Conservation (phyloP, 2,113 vertebrate genomes). For the Brachypodius melanocephalos region DNA sequence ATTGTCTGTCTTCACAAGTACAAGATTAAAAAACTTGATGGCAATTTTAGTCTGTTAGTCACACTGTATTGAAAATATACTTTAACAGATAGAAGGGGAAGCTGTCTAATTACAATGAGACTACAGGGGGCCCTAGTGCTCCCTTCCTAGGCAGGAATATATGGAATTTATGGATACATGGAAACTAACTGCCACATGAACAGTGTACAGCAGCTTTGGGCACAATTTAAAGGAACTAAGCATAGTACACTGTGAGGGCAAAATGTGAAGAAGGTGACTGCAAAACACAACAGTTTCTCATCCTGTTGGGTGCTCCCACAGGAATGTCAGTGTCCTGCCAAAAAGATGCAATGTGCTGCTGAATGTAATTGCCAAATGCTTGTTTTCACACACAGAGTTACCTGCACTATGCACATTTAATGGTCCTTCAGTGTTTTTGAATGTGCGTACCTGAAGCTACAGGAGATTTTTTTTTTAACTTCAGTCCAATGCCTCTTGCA, state of each 20-base stretch:
- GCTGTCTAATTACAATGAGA: not conserved
- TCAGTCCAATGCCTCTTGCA: not conserved
- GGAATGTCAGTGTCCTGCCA: not conserved
- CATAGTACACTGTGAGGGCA: not conserved
- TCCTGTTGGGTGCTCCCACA: not conserved
- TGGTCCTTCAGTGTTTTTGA: not conserved
- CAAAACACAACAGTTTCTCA: not conserved
- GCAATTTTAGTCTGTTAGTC: not conserved
- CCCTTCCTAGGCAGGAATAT: not conserved
- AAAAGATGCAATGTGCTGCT: not conserved
- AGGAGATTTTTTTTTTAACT: not conserved
- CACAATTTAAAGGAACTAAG: not conserved
- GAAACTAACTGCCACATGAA: not conserved
- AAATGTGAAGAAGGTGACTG: not conserved
- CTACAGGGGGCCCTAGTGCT: not conserved
- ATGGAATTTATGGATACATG: not conserved
- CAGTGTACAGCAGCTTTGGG: not conserved
- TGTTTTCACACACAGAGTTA: not conserved
- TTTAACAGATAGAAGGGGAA: not conserved
- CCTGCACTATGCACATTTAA: not conserved
- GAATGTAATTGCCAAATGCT: not conserved
- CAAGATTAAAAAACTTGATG: not conserved
- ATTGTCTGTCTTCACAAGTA: not conserved
- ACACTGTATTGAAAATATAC: not conserved
- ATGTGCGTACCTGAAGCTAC: not conserved